Base-by-base conservation (phyloP, 2,113 vertebrate species). In the Dipodomys ordii region DNA sequence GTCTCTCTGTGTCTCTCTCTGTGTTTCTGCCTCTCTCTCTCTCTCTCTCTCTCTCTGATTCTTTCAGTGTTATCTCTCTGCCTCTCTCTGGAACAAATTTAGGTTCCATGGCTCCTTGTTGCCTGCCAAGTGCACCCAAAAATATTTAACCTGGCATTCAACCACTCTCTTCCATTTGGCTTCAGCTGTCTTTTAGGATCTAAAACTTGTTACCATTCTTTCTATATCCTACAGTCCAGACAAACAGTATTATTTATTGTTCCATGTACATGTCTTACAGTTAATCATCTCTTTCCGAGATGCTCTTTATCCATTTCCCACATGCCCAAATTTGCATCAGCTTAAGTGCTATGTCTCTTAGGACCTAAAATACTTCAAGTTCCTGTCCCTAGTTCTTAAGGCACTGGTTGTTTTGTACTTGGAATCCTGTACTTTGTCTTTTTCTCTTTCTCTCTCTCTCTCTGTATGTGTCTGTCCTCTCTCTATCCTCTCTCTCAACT, bases 231-330 rank as follows among this genome's bases (percentile, higher is more conserved):
- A 71, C 30, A 64, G 32, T 78, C 25, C 71, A 83, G 32, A 87
- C 30, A 74, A 83, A 79, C 28, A 83, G 60, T 79, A 83, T 74
- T 95, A 92, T 87, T 94, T 90, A 77, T 87, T 95, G 18, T 87
- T 79, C 46, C 30, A 62, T 35, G 19, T 71, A 71, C 53, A 81
- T 49, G 25, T 72, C 30, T 76, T 94, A 83, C 12, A 92, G 81
- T 85, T 82, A 90, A 95, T 91, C 80, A 92, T 85, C 79, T 87
- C 30, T 65, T 92, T 90, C 83, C 19, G 44, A 78, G 35, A 88
- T 82, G 32, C 30, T 79, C 35, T 94, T 90, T 88, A 78, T 35
- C 28, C 71, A 77, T 32, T 82, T 91, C n/a, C 65, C 60, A 91
- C 84, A 78, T 82, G 87, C 83, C 46, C 30, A 83, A 73, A 85